Conservation (phyloP, 1,140 invertebrate species). For the Nephila pilipes region DNA sequence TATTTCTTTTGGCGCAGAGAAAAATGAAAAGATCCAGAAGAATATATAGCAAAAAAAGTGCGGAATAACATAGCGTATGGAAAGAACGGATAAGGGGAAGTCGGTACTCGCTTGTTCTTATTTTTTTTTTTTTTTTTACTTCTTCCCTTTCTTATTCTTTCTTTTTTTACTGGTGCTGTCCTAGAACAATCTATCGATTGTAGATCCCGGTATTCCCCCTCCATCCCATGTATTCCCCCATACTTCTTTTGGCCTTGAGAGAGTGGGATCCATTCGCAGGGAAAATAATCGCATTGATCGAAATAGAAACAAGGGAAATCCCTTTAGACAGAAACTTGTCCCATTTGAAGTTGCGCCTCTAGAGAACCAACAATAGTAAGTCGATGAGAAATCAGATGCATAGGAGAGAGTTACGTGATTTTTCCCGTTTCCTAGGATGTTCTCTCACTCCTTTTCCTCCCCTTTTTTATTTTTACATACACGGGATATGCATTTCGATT, state of each 20-base stretch:
- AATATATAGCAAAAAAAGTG: slow-evolving; percentile 23
- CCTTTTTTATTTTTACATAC: neutral
- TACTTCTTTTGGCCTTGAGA: slow-evolving; percentile 57
- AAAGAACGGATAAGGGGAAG: slow-evolving; percentile 23
- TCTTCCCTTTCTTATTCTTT: neutral
- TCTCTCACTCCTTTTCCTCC: neutral
- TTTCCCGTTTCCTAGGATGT: slow-evolving; percentile 18
- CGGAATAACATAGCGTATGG: slow-evolving; percentile 38
- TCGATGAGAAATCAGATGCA: slow-evolving; percentile 35
- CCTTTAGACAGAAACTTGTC: slow-evolving; percentile 52
- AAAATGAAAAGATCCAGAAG: slow-evolving; percentile 29
- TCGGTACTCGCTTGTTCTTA: slow-evolving; percentile 14
- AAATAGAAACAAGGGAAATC: slow-evolving; percentile 62
- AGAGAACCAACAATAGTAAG: neutral
- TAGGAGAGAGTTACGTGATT: slow-evolving; percentile 22
- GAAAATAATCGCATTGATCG: slow-evolving; percentile 76
- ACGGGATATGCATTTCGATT: slow-evolving; percentile 38
- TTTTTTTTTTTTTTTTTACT: neutral
- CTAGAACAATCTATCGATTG: slow-evolving; percentile 75
- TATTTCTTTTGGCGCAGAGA: slow-evolving; percentile 27
- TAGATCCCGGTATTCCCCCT: slow-evolving; percentile 39
- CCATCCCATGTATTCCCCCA: slow-evolving; percentile 38
- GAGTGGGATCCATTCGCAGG: slow-evolving; percentile 64
- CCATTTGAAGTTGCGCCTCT: slow-evolving; percentile 57
- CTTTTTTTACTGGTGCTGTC: neutral